A percentile compares a stretch with the other conserved stretches of the same genome.
Evolutionary conservation across 2,888 invertebrate genomes (phyloP).

Genomic region (Drosophila helvetica): DNA sequence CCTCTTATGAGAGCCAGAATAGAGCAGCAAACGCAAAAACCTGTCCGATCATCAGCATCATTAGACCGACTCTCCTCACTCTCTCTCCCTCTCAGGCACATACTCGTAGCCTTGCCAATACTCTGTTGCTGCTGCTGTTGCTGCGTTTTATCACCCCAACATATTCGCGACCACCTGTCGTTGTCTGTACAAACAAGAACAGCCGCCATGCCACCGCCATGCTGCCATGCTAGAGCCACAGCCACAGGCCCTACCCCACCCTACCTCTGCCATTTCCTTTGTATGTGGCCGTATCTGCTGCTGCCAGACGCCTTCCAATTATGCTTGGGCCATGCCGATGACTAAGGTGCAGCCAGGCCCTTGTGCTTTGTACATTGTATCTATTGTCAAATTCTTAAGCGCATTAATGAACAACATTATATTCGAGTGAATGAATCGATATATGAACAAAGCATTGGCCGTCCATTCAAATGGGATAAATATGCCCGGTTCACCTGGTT

Average conservation of each 20-base stretch:
- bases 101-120: slow-evolving; percentile 19
- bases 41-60: slow-evolving; percentile 55
- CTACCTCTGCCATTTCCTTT: slow-evolving; percentile 45
- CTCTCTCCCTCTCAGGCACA: slow-evolving; percentile 9
- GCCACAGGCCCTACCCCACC: slow-evolving; percentile 17
- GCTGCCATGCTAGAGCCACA: slow-evolving; percentile 4
- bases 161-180: slow-evolving; percentile 79
- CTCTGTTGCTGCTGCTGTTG: slow-evolving; percentile 25
- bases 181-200: slow-evolving; percentile 67
- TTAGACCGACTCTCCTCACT: slow-evolving; percentile 1
- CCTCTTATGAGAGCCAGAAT: slow-evolving; percentile 16
- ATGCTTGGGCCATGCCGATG: slow-evolving; percentile 45
- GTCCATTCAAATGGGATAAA: background rate
- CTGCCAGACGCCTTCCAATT: slow-evolving; percentile 69
- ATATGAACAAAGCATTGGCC: too few relatives aligned
- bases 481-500: background rate
- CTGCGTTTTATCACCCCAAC: slow-evolving; percentile 46
- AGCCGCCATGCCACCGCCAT: background rate
- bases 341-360: slow-evolving; percentile 18
- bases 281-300: slow-evolving; percentile 3
- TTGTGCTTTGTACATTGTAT: too few relatives aligned
- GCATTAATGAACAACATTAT: background rate
- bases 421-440: background rate
- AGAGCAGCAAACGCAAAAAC: slow-evolving; percentile 41
- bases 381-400: background rate